A percentile compares a stretch with the other conserved stretches of the same genome.
Conservation (phyloP, 2,113 vertebrate species). For the Numida meleagris region DNA sequence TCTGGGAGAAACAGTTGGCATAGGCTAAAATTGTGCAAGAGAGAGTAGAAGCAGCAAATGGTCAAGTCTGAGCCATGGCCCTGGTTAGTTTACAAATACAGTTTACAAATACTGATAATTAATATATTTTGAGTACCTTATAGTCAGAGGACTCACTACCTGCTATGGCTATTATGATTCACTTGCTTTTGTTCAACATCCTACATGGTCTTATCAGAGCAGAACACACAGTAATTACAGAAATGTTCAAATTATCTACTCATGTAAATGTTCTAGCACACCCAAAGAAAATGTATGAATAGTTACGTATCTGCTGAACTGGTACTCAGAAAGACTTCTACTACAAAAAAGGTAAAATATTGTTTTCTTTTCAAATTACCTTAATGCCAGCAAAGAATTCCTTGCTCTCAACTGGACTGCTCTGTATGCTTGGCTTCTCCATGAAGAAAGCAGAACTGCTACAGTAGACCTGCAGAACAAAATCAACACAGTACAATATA, state of each 20-base stretch:
- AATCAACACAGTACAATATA: not conserved
- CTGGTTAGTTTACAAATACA: not conserved
- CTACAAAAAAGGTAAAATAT: not conserved
- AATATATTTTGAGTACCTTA: not conserved
- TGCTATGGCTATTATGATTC: not conserved
- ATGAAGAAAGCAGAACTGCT: slow-evolving; percentile 85
- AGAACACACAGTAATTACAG: not conserved
- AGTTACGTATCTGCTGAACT: not conserved
- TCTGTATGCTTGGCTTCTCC: slow-evolving; percentile 79
- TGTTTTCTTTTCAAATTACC: slow-evolving; percentile 70
- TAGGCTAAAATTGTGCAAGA: not conserved
- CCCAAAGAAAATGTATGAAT: not conserved
- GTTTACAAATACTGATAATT: not conserved
- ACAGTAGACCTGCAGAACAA: slow-evolving; percentile 83
- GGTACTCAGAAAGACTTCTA: not conserved
- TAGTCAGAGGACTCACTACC: not conserved
- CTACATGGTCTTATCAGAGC: not conserved
- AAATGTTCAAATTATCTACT: not conserved
- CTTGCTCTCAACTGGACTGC: slow-evolving; percentile 80
- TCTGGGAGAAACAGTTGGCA: not conserved
- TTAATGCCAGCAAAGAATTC: slow-evolving; percentile 91
- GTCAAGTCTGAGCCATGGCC: not conserved
- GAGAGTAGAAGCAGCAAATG: not conserved
- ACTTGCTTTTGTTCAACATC: not conserved
- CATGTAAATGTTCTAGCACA: not conserved